Conservation (phyloP, 1,140 invertebrate species). For the Nixonia krombeini region DNA sequence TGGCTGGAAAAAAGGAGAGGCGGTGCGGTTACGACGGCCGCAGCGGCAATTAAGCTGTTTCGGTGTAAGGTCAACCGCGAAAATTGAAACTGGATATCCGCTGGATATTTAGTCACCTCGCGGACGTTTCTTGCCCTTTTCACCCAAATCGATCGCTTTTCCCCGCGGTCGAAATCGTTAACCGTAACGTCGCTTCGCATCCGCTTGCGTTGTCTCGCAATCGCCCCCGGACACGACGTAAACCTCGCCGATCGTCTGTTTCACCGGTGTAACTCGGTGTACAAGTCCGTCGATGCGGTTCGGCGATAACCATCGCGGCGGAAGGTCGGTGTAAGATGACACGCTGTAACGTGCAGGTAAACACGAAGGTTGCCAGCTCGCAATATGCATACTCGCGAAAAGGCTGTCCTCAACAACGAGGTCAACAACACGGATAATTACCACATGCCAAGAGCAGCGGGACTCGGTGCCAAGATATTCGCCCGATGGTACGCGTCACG, state of each 20-base stretch:
- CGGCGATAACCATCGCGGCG: too few species aligned
- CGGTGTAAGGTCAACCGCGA: background rate
- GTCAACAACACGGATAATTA: conserved; percentile 54
- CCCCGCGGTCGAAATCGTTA: too few species aligned
- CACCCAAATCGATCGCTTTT: too few species aligned
- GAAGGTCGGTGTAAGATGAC: background rate
- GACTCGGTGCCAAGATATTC: conserved; percentile 43
- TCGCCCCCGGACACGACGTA: too few species aligned
- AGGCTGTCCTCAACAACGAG: conserved; percentile 35
- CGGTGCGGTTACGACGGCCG: background rate
- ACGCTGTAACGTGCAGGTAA: background rate
- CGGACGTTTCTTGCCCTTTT: too few species aligned
- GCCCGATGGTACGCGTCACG: conserved; percentile 20
- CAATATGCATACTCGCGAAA: conserved; percentile 2
- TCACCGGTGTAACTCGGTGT: too few species aligned
- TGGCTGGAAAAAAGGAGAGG: background rate
- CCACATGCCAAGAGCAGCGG: conserved; percentile 36
- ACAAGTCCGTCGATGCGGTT: too few species aligned
- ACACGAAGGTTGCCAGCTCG: background rate
- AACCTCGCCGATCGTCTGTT: too few species aligned
- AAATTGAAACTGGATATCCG: too few species aligned
- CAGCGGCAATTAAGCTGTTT: background rate
- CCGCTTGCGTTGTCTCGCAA: too few species aligned
- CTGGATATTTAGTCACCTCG: too few species aligned
- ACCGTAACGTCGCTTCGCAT: too few species aligned